Evolutionary conservation across 2,113 vertebrate species (phyloP), one percentile per base, ranked within the genome.

Genomic region (Philantomba maxwellii): DNA sequence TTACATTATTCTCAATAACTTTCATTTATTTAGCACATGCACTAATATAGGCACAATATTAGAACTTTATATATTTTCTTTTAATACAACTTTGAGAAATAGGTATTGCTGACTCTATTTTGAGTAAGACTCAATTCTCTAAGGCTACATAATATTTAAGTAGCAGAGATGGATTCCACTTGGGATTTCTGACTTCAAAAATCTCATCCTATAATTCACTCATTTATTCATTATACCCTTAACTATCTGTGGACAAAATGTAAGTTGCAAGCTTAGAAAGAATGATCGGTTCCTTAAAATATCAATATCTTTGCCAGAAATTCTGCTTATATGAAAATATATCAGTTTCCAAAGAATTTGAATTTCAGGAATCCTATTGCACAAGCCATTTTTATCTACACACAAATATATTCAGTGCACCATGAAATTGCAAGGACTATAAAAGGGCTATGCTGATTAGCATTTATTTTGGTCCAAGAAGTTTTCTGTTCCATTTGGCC

Each of bases 241-340:
- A 62, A 83, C 17, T 88, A 60, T 78, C 36, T 94, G 8, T 60
- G 25, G 43, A 70, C 11, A 94, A 83, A 89, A 43, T 43, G 1
- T 87, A 92, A 92, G 92, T n/a, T 94, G 1, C 45, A 89, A 51
- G 12, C 82, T 85, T 89, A 73, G 53, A 94, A 87, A 86, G 15
- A n/a, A 64, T 39, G 7, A 58, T n/a, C 7, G 55, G 53, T 81
- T 15, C 77, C 93, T 93, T 16, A 82, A 93, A 96, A 78, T 85
- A 82, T 86, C 66, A 55, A 60, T 83, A 57, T 82, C 92, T 97
- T 96, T 78, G 45, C 39, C 93, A 95, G 81, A 96, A 96, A 94
- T 93, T 84, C 88, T 77, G 28, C 8, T 95, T 86, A 73, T 53
- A 51, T 91, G 85, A 91, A 90, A 92, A 23, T 45, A 87, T 1